These are phyloP conservation scores for Oscheius myriophilus DNA, from an alignment of 2,888 invertebrate species.

Conservation along the genomic window DNA sequence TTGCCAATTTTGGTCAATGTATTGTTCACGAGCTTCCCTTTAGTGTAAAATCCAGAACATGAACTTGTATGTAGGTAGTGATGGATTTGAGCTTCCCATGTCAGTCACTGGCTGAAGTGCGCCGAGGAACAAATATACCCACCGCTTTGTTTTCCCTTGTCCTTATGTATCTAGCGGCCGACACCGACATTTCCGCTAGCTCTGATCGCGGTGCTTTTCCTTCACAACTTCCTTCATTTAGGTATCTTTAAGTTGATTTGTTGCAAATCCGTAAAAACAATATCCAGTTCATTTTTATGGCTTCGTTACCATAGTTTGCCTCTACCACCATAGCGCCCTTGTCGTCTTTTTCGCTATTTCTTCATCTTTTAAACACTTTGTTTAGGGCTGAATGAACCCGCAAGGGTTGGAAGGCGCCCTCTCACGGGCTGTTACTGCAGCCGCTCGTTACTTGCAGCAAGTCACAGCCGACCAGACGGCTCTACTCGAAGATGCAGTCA, in stretches of 20 bases:
- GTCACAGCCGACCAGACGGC: slow-evolving; percentile 42
- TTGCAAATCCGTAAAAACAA: too few relatives aligned
- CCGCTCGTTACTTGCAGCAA: slow-evolving; percentile 44
- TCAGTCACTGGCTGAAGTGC: slow-evolving; percentile 10
- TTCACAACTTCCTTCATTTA: too few relatives aligned
- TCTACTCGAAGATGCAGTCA: slow-evolving; percentile 47
- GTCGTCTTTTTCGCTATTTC: not conserved
- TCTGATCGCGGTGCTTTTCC: not conserved
- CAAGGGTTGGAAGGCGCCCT: slow-evolving; percentile 29
- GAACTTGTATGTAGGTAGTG: too few relatives aligned
- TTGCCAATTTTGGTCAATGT: too few relatives aligned
- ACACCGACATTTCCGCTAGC: slow-evolving; percentile 10
- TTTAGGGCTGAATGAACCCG: slow-evolving; percentile 15
- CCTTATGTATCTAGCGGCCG: slow-evolving; percentile 27
- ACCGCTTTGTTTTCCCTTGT: slow-evolving; percentile 28
- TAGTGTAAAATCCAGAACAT: too few relatives aligned
- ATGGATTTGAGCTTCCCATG: too few relatives aligned
- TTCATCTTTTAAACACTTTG: not conserved
- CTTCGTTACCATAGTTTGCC: too few relatives aligned
- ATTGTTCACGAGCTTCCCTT: too few relatives aligned
- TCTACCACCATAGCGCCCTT: too few relatives aligned
- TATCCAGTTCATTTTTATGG: too few relatives aligned
- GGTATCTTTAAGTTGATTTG: too few relatives aligned
- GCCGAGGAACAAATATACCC: slow-evolving; percentile 23
- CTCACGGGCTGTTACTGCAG: slow-evolving; percentile 40